Evolutionary conservation across 2,113 vertebrate genomes (phyloP).

Genomic region (Rafetus swinhoei): DNA sequence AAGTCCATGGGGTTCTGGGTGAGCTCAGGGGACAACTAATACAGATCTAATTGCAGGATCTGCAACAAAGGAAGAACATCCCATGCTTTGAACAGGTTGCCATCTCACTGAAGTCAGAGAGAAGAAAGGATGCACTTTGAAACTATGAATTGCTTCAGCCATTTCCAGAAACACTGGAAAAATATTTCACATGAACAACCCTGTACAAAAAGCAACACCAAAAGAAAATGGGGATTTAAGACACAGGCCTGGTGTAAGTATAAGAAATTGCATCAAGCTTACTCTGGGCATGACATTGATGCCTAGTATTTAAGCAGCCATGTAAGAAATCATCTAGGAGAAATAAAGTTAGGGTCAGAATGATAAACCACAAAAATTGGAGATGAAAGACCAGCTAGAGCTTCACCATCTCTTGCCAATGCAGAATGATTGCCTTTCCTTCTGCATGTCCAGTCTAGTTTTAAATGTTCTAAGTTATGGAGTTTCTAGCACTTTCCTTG

Average conservation of each 20-base stretch:
- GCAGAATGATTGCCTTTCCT: slow-evolving; percentile 28
- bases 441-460: not conserved
- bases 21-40: not conserved
- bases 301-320: not conserved
- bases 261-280: not conserved
- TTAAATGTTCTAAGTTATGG: not conserved
- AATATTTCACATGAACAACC: not conserved
- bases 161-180: not conserved
- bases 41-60: not conserved
- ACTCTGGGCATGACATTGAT: not conserved
- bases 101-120: not conserved
- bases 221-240: not conserved
- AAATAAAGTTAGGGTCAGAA: not conserved
- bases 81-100: not conserved
- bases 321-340: not conserved
- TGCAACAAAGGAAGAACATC: not conserved
- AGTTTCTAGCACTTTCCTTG: not conserved
- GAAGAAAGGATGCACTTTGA: not conserved
- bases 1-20: not conserved
- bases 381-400: slow-evolving; percentile 9
- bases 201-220: not conserved
- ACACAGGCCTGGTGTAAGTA: not conserved
- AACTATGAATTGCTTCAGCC: not conserved
- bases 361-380: not conserved
- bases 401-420: slow-evolving; percentile 5